Base-by-base conservation (phyloP, 2,888 invertebrate genomes). In the Drosophila aldrichi region DNA sequence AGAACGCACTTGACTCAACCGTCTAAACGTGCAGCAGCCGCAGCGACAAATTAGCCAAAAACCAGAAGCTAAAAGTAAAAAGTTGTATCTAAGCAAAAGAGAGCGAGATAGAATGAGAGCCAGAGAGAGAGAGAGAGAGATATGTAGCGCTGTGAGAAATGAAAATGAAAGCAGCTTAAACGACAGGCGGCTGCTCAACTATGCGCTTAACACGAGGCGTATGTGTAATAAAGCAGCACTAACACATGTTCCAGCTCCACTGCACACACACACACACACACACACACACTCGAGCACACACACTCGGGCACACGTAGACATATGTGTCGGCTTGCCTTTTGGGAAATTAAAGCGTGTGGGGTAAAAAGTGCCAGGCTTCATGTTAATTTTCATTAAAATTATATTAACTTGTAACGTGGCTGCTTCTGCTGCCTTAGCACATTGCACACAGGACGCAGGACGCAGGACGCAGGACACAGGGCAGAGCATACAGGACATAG, bases 311-410 rank as follows among this genome's bases (percentile, higher is more conserved):
- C 32, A 38, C 56, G 43, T 48, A 52, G 49, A 61, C 58, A 63
- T 44, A 58, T 69, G 63, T 63, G 72, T 59, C 58, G 64, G 54
- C 41, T 40, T 73, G 89, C 81, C 88, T 87, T 81, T 84, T 78
- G 88, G 88, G 90, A 90, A 88, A 88, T 88, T 90, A 87, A 89
- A 88, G 90, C 77, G 57, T 77, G 70, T 77, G 70, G 76, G 76
- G 78, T 79, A 81, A 89, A 84, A 90, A 90, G 90, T 83, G 83
- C 84, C 84, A 70, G 76, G 90, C 88, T 90, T 87, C 84, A 88
- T 90, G 90, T 88, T 90, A 88, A 88, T 88, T 90, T 88, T 88
- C 90, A 88, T 88, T 90, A 88, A 88, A 88, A 89, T 88, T 88
- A 88, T 90, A 88, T 88, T 90, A 90, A 90, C 90, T 88, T 87